Evolutionary conservation across 1,140 invertebrate genomes (phyloP).

Genomic region (Grapholita molesta): DNA sequence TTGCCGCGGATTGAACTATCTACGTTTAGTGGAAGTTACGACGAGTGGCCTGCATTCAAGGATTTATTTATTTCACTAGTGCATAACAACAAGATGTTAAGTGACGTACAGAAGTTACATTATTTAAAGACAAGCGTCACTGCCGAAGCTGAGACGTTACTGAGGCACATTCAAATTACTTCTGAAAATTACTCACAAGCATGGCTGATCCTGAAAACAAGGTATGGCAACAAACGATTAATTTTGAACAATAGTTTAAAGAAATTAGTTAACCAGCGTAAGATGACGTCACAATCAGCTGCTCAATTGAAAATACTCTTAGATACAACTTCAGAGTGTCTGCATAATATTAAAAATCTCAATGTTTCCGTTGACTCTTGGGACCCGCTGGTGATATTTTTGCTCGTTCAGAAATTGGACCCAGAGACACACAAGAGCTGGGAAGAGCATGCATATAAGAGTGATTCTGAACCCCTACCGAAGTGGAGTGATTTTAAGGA

Average conservation of each 20-base stretch:
- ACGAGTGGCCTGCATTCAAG: too few species aligned
- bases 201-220: not conserved
- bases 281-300: slow-evolving; percentile 19
- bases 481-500: not conserved
- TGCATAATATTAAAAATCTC: slow-evolving; percentile 27
- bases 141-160: not conserved
- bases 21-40: too few species aligned
- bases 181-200: not conserved
- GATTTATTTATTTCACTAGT: too few species aligned
- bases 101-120: not conserved
- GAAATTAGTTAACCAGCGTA: slow-evolving; percentile 27
- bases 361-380: slow-evolving; percentile 22
- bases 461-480: not conserved
- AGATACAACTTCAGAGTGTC: slow-evolving; percentile 28
- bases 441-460: not conserved
- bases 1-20: too few species aligned
- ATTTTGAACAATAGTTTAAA: slow-evolving; percentile 26
- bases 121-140: not conserved
- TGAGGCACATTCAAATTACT: not conserved
- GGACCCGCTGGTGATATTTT: slow-evolving; percentile 27
- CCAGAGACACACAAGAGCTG: slow-evolving; percentile 8
- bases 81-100: too few species aligned
- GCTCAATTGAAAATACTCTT: slow-evolving; percentile 24
- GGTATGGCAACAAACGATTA: slow-evolving; percentile 28
- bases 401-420: slow-evolving; percentile 25